Percentiles rank a stretch among this genome's conserved stretches.
Evolutionary conservation across 2,113 vertebrate genomes (phyloP).

Genomic region (Vulpes ferrilata): DNA sequence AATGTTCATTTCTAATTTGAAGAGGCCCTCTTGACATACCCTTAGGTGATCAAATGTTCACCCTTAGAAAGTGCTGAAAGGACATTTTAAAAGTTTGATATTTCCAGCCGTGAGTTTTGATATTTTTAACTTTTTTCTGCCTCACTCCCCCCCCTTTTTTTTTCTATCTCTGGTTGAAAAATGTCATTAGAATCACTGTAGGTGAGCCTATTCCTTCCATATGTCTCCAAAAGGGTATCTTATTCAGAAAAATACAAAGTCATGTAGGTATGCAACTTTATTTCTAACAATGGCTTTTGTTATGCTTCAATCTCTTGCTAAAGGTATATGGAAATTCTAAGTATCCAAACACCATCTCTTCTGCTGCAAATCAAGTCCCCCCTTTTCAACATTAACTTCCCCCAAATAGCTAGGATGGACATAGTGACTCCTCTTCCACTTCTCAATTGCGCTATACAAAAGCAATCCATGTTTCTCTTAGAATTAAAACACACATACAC

Average conservation of each 20-base stretch:
- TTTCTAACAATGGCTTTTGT: neutral
- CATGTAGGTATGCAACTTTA: rapidly evolving
- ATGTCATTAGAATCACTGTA: neutral
- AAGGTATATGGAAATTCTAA: neutral
- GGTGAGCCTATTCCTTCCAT: neutral
- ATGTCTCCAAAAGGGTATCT: neutral
- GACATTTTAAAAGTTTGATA: neutral
- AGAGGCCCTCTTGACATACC: neutral
- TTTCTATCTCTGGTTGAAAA: neutral
- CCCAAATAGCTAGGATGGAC: neutral
- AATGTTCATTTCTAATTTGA: neutral
- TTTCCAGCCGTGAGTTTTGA: conserved; percentile 41
- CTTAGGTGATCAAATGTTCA: neutral
- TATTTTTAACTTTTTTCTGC: conserved; percentile 19
- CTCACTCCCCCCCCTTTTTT: neutral
- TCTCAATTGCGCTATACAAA: neutral
- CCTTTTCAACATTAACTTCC: neutral
- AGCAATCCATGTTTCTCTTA: neutral
- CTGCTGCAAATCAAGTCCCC: neutral
- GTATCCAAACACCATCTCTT: neutral
- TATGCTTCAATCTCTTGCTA: neutral
- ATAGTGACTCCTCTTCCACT: neutral
- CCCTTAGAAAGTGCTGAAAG: neutral
- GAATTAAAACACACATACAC: neutral
- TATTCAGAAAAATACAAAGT: neutral